Evolutionary conservation across 1,140 invertebrate species (phyloP).

Genomic region (Drosophila hydei): DNA sequence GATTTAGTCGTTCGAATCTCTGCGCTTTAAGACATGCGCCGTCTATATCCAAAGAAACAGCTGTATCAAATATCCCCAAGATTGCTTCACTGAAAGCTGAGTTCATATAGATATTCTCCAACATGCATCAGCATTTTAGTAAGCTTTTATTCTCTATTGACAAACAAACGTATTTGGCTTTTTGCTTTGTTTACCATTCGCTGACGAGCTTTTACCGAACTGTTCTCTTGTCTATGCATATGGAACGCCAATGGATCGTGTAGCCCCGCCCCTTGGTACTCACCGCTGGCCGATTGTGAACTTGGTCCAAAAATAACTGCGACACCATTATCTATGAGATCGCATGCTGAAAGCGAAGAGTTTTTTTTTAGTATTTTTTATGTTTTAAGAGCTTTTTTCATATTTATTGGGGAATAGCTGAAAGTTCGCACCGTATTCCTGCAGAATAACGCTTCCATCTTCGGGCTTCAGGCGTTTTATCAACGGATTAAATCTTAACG

Average conservation of each 20-base stretch:
- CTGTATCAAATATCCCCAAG: background rate
- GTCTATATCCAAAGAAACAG: background rate
- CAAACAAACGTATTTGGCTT: conserved; percentile 40
- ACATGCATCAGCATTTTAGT: no score
- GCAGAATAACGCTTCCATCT: conserved; percentile 61
- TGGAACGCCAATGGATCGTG: background rate
- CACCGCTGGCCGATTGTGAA: conserved; percentile 85
- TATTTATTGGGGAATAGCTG: background rate
- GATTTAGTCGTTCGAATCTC: background rate
- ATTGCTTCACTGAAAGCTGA: background rate
- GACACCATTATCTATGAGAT: conserved; percentile 87
- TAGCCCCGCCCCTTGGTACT: conserved; percentile 24
- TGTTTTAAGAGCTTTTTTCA: conserved; percentile 12
- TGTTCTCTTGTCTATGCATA: conserved; percentile 2
- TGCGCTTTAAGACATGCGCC: no score
- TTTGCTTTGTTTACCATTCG: conserved; percentile 22
- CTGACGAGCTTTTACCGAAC: background rate
- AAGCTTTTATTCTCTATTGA: conserved; percentile 38
- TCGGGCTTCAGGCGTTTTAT: conserved; percentile 59
- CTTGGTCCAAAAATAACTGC: conserved; percentile 92
- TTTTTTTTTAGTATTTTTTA: conserved; percentile 9
- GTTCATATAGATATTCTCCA: background rate
- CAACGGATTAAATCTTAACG: conserved; percentile 38
- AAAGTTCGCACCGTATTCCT: conserved; percentile 61
- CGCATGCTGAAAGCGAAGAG: conserved; percentile 84